Conservation (phyloP, 2,797 vertebrate species). For the Atherinosoma microstoma region DNA sequence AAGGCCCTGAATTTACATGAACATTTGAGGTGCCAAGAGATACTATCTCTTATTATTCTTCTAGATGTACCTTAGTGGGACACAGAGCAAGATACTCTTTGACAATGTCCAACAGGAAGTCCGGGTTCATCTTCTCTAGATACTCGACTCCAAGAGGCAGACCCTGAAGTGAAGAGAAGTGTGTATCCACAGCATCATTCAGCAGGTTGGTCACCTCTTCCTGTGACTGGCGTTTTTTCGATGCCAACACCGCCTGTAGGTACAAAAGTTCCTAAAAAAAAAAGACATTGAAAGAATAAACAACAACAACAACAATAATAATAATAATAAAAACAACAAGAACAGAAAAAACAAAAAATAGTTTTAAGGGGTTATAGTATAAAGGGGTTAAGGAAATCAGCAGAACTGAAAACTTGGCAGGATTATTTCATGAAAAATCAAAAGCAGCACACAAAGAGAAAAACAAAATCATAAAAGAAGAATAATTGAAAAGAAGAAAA, state of each 20-base stretch:
- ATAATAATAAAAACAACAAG: not conserved
- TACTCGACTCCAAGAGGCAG: conserved; percentile 94
- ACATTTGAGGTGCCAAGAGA: not conserved
- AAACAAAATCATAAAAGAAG: not conserved
- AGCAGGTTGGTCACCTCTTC: conserved; percentile 90
- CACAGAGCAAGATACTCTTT: conserved; percentile 92
- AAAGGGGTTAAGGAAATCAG: not conserved
- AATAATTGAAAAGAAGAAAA: not conserved
- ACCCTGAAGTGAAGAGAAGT: conserved; percentile 91
- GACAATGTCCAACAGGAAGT: conserved; percentile 94
- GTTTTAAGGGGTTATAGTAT: too few relatives aligned
- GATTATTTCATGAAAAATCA: not conserved
- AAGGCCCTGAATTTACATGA: not conserved
- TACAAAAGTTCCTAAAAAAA: conserved; percentile 89
- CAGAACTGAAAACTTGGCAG: not conserved
- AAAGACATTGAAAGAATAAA: not conserved
- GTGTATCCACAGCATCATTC: conserved; percentile 92
- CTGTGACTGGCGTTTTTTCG: conserved; percentile 85
- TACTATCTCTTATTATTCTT: not conserved
- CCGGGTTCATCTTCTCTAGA: conserved; percentile 95
- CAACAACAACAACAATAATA: not conserved
- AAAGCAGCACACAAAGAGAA: not conserved
- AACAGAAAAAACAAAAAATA: not conserved
- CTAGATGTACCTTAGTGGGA: conserved; percentile 87
- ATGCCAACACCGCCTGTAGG: conserved; percentile 88